Evolutionary conservation across 2,888 invertebrate species (phyloP), one percentile per base, ranked within the genome.

Genomic region (Lypha dubia): DNA sequence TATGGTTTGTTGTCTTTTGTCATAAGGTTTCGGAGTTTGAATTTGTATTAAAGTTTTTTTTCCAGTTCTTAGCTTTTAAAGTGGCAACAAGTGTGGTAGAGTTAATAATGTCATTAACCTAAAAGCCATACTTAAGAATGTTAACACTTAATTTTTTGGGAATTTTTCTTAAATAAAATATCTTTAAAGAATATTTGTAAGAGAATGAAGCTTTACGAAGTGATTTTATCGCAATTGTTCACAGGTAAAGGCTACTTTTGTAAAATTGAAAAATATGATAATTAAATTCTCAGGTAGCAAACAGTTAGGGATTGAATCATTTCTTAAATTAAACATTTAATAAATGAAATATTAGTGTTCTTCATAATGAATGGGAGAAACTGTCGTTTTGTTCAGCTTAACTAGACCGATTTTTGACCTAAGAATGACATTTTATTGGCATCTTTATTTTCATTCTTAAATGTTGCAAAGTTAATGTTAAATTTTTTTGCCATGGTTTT

Each of bases 41-140:
- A 22, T 17, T 58, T 38, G 1, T 15, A 38, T 60, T 60, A 1
- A 15, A 6, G 8, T 41, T 49, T 77, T 20, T 38, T 9, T 22
- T 15, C 13, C 41, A 58, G 17, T 46, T 63, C 17, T 67, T 58
- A 2, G 8, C 35, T 41, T 41, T 53, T 62, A 53, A 56, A 60
- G 17, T 41, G 60, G 38, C 35, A 58, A n/a, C 35, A 38, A 11
- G 28, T 28, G 46, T 24, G 32, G 7, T 24, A 13, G 20, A 63
- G 49, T 38, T 68, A 68, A 68, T 60, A 44, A 79, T 53, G 70
- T 70, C 62, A 70, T 79, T 70, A 79, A 79, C 62, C 70, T 17
- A 32, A 62, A 51, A 79, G 38, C 9, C 41, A 53, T 51, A 35
- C 41, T 53, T 67, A 46, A 35, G 44, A 38, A 28, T 38, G 28